A percentile compares a stretch with the other conserved stretches of the same genome.
Evolutionary conservation across 2,113 vertebrate species (phyloP).

Genomic region (Periophthalmus modestus): DNA sequence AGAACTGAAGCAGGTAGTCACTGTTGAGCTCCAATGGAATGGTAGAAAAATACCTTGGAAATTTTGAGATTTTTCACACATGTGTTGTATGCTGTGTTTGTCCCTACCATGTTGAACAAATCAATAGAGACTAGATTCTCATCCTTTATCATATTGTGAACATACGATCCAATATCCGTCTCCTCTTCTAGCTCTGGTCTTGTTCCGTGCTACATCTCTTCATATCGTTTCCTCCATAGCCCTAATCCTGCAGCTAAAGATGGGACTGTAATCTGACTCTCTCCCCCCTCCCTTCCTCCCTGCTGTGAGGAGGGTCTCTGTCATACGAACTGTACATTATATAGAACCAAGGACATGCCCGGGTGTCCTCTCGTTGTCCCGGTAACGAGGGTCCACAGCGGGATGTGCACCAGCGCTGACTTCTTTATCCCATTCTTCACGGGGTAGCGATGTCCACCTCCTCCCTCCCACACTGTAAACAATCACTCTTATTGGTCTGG

Average conservation of each 20-base stretch:
- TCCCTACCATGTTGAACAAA: neutral
- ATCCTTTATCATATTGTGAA: neutral
- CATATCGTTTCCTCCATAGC: neutral
- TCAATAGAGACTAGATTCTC: neutral
- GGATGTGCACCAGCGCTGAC: constrained; percentile 39
- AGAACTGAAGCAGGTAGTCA: too few relatives aligned
- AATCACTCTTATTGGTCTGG: neutral
- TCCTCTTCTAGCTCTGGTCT: neutral
- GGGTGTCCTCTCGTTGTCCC: constrained; percentile 31
- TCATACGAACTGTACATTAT: constrained; percentile 54
- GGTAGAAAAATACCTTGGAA: too few relatives aligned
- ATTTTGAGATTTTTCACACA: too few relatives aligned
- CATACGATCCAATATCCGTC: neutral
- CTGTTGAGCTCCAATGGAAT: too few relatives aligned
- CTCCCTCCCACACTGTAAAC: too few relatives aligned
- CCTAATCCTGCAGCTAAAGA: neutral
- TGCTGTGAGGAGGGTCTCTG: constrained; percentile 22
- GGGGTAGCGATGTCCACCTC: constrained; percentile 18
- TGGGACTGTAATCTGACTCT: neutral
- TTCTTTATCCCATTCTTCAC: constrained; percentile 49
- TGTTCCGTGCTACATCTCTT: too few relatives aligned
- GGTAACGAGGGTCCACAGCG: constrained; percentile 55
- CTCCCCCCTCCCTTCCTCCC: constrained; percentile 1
- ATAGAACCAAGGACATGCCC: constrained; percentile 47
- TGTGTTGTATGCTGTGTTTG: neutral